phyloP scores from a whole-genome alignment of 2,113 vertebrate genomes.

The Oreamnos americanus region DNA sequence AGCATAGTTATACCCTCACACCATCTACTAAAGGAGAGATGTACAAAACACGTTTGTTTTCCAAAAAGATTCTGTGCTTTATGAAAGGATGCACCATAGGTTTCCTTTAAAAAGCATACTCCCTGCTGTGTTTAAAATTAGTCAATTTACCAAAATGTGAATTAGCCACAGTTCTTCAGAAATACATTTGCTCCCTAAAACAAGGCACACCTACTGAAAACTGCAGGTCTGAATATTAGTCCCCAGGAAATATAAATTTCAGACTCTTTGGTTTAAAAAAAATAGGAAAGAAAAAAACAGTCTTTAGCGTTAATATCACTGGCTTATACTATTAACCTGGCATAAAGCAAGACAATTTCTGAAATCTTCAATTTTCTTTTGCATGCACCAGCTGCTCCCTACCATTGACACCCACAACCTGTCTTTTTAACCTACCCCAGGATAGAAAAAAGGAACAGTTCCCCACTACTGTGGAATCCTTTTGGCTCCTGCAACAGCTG shows the following conservation, averaged over 20 bases:
- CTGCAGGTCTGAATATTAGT: neutral
- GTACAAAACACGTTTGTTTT: constrained; percentile 35
- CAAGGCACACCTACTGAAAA: neutral
- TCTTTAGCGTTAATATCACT: constrained; percentile 9
- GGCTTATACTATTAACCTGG: neutral
- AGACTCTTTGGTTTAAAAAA: neutral
- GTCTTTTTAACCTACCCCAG: neutral
- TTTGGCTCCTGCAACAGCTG: neutral
- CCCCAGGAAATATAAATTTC: neutral
- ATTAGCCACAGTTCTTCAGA: constrained; percentile 22
- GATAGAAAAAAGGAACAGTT: neutral
- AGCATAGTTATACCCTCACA: neutral
- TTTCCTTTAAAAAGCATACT: constrained; percentile 44
- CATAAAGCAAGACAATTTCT: neutral
- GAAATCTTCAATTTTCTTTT: neutral
- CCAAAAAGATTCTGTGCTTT: neutral
- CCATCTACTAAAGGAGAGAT: constrained; percentile 1
- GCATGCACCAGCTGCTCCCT: neutral
- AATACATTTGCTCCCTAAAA: constrained; percentile 15
- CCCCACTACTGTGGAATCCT: no score
- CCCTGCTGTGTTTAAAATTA: constrained; percentile 53
- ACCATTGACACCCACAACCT: neutral
- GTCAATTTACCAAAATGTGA: constrained; percentile 55
- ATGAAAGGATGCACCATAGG: neutral
- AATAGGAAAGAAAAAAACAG: neutral